Evolutionary conservation across 2,113 vertebrate species (phyloP).

Genomic region (Mugil cephalus): DNA sequence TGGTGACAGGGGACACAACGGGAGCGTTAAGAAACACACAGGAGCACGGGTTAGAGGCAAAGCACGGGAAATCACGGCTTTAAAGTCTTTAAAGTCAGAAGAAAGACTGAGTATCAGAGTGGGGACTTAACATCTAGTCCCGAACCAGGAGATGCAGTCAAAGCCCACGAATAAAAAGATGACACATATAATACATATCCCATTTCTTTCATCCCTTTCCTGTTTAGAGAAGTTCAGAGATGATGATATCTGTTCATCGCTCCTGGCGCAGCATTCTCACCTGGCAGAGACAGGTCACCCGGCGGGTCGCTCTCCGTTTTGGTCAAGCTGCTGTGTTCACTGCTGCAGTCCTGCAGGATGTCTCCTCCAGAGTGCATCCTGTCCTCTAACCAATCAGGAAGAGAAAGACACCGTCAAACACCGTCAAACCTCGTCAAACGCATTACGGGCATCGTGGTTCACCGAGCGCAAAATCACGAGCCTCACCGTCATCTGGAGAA

Average conservation of each 20-base stretch:
- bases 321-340: slow-evolving; percentile 86
- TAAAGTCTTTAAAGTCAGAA: slow-evolving; percentile 40
- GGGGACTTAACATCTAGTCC: slow-evolving; percentile 11
- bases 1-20: slow-evolving; percentile 79
- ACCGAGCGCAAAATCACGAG: not conserved
- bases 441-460: not conserved
- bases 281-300: slow-evolving; percentile 87
- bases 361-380: slow-evolving; percentile 85
- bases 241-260: not conserved
- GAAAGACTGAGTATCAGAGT: slow-evolving; percentile 35
- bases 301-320: slow-evolving; percentile 84
- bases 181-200: not conserved
- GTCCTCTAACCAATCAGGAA: slow-evolving; percentile 79
- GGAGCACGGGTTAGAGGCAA: slow-evolving; percentile 69
- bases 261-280: slow-evolving; percentile 65
- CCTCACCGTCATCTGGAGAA: slow-evolving; percentile 85
- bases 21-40: slow-evolving; percentile 61
- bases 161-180: too few species aligned
- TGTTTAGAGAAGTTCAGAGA: not conserved
- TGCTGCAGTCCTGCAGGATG: slow-evolving; percentile 88
- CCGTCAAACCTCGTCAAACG: not conserved
- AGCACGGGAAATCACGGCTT: slow-evolving; percentile 46
- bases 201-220: not conserved
- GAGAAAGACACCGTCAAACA: not conserved
- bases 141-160: too few species aligned